These are phyloP conservation scores for Microcebus lehilahytsara DNA, from an alignment of 2,113 vertebrate genomes.

Conservation along the genomic window DNA sequence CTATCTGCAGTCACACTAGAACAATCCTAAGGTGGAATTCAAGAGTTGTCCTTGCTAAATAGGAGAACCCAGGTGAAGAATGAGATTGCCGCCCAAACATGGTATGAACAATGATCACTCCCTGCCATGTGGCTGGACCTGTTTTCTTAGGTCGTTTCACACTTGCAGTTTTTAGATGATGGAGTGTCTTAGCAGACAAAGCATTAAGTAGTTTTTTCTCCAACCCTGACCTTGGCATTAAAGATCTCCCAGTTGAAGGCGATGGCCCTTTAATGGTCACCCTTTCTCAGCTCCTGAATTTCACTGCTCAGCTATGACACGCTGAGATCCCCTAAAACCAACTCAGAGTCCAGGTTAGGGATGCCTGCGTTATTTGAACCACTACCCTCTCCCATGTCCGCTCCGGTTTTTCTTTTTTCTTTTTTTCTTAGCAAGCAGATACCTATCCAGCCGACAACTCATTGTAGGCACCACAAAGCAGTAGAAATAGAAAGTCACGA, in stretches of 20 bases:
- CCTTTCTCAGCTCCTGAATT: background rate
- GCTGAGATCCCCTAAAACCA: background rate
- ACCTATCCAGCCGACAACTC: background rate
- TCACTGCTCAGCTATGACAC: background rate
- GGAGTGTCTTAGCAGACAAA: background rate
- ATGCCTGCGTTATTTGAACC: rapidly evolving
- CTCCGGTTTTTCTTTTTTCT: background rate
- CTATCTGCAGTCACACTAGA: background rate
- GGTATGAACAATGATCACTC: background rate
- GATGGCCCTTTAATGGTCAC: background rate
- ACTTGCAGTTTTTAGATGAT: background rate
- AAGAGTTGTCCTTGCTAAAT: background rate
- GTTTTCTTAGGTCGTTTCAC: background rate
- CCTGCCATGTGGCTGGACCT: background rate
- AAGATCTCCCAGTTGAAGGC: background rate
- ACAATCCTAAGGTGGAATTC: background rate
- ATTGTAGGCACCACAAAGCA: background rate
- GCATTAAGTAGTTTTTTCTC: background rate
- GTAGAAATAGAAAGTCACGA: background rate
- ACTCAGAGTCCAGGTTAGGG: background rate
- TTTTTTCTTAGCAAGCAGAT: background rate
- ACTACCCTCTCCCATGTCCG: background rate
- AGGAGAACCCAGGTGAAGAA: background rate
- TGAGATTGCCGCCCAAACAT: background rate
- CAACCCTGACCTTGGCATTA: background rate